Evolutionary conservation across 2,113 vertebrate species (phyloP).

Genomic region (Paradoxurus hermaphroditus): DNA sequence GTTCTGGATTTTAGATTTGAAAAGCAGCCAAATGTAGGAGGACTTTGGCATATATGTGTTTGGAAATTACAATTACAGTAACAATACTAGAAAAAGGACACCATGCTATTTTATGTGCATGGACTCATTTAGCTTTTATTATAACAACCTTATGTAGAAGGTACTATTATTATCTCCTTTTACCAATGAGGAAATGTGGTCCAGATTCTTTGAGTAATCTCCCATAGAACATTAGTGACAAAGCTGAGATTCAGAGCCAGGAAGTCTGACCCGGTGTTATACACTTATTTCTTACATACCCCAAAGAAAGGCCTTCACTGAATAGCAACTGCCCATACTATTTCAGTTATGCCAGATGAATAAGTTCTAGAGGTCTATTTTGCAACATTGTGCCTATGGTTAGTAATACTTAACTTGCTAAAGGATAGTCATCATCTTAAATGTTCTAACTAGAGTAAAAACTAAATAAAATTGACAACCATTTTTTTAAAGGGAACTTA

Average conservation of each 20-base stretch:
- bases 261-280: not conserved
- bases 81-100: not conserved
- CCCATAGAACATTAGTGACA: fast-evolving
- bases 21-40: not conserved
- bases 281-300: not conserved
- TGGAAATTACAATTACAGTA: not conserved
- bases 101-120: not conserved
- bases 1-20: not conserved
- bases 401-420: not conserved
- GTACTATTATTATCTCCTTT: not conserved
- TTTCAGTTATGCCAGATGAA: not conserved
- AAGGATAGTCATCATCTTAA: not conserved
- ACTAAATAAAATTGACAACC: not conserved
- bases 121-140: not conserved
- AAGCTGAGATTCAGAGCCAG: not conserved
- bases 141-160: not conserved
- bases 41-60: not conserved
- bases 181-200: not conserved
- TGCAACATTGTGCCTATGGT: not conserved
- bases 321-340: not conserved
- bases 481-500: not conserved
- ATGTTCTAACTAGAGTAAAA: not conserved
- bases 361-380: not conserved
- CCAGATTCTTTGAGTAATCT: not conserved
- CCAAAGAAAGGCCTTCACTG: not conserved